Evolutionary conservation across 2,888 invertebrate genomes (phyloP).

Genomic region (Eurytoma adleriae): DNA sequence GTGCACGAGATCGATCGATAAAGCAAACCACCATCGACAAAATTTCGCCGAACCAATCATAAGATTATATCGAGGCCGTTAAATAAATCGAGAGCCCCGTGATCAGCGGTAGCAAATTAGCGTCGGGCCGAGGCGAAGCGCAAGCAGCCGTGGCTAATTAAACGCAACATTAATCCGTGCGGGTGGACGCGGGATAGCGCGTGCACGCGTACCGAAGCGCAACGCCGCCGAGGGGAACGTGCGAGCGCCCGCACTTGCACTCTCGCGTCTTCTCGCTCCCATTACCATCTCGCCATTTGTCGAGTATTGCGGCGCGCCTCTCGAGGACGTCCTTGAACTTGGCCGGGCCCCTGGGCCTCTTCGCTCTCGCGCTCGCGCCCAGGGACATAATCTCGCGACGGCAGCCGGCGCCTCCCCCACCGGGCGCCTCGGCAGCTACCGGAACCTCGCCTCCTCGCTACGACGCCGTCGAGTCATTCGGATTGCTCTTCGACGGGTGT

Average conservation of each 20-base stretch:
- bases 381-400: slow-evolving; percentile 63
- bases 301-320: slow-evolving; percentile 76
- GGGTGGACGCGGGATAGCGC: too few species aligned
- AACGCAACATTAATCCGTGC: neutral
- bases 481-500: too few species aligned
- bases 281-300: slow-evolving; percentile 78
- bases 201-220: neutral
- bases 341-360: slow-evolving; percentile 75
- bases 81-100: too few species aligned
- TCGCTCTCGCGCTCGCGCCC: slow-evolving; percentile 62
- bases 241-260: neutral
- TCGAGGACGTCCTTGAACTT: slow-evolving; percentile 76
- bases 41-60: too few species aligned
- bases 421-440: neutral
- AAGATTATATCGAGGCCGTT: too few species aligned
- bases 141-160: neutral
- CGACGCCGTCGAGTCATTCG: too few species aligned
- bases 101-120: neutral
- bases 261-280: slow-evolving; percentile 43
- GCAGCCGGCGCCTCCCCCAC: neutral
- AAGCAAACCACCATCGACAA: too few species aligned
- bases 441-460: too few species aligned
- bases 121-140: too few species aligned
- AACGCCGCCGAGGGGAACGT: neutral
- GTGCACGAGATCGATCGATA: too few species aligned